A percentile compares a stretch with the other conserved stretches of the same genome.
Evolutionary conservation across 2,113 vertebrate species (phyloP).

Genomic region (Sapayoa aenigma): DNA sequence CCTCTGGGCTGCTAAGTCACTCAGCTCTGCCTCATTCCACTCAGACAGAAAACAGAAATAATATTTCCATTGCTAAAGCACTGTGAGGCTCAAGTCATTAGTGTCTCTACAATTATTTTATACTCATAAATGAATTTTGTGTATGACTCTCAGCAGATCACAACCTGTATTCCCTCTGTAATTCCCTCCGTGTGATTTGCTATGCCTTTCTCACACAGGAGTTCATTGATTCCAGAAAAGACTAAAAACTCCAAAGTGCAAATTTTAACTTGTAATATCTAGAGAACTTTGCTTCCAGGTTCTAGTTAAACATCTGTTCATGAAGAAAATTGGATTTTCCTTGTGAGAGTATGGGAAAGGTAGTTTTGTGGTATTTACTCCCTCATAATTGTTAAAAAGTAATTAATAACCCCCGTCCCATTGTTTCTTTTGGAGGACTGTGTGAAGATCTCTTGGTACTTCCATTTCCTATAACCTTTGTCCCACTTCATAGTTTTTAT

Average conservation of each 20-base stretch:
- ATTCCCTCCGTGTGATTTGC: neutral
- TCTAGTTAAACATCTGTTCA: neutral
- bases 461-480: slow-evolving; percentile 69
- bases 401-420: neutral
- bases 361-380: neutral
- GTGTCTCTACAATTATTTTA: neutral
- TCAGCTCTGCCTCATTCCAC: neutral
- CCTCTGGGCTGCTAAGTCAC: slow-evolving; percentile 29
- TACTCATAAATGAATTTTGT: neutral
- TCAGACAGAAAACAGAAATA: neutral
- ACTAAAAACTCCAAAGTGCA: neutral
- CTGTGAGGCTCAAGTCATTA: neutral
- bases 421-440: slow-evolving; percentile 53
- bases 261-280: neutral
- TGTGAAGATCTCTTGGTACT: slow-evolving; percentile 54
- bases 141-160: neutral
- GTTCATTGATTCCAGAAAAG: neutral
- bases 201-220: neutral
- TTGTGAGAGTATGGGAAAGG: neutral
- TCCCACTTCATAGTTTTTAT: slow-evolving; percentile 47
- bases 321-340: neutral
- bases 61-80: neutral
- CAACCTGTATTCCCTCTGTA: neutral
- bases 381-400: neutral
- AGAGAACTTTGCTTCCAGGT: neutral